Evolutionary conservation across 2,113 vertebrate genomes (phyloP), one percentile per base, ranked within the genome.

Genomic region (Nycticebus coucang): DNA sequence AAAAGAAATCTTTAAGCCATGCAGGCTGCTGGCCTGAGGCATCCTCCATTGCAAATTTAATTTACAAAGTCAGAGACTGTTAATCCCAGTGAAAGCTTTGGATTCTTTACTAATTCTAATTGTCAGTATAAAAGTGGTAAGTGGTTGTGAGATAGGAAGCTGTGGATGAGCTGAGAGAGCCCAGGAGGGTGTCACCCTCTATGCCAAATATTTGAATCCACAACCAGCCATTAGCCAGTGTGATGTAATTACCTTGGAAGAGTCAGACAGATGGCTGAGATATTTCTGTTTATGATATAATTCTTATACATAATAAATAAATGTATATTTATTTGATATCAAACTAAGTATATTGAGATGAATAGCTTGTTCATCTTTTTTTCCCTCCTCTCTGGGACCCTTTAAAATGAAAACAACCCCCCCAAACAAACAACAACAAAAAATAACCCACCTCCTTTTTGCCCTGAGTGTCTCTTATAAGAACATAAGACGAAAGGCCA

Each of bases 141-240:
- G 83, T 53, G 45, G 41, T 93, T 72, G 95, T 45, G 74, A 74
- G 24, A 21, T 82, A 92, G 86, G 96, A 97, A 97, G 35, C 60
- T 66, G 59, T 28, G 41, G 85, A 91, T 83, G 92, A 87, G 71
- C 82, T 94, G 80, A 88, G 96, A 95, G 45, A 41, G 90, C 94
- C 83, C 96, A 89, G 91, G 69, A 90, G 84, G 79, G 50, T 91
- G 60, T 64, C 91, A 91, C 78, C 53, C 92, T 92, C 66, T 80
- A 95, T 35, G 72, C 82, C 96, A 97, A 96, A 75, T 97, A 96
- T 93, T 95, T 94, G 81, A 88, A 89, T 89, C 94, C 95, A 88
- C 94, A 95, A 35, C 55, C 14, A 17, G 68, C 91, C 92, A 33
- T 96, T 55, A 64, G 41, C 59, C n/a, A 84, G 83, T 24, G 53